phyloP scores from a whole-genome alignment of 2,888 invertebrate genomes.

The Lithophane socia region DNA sequence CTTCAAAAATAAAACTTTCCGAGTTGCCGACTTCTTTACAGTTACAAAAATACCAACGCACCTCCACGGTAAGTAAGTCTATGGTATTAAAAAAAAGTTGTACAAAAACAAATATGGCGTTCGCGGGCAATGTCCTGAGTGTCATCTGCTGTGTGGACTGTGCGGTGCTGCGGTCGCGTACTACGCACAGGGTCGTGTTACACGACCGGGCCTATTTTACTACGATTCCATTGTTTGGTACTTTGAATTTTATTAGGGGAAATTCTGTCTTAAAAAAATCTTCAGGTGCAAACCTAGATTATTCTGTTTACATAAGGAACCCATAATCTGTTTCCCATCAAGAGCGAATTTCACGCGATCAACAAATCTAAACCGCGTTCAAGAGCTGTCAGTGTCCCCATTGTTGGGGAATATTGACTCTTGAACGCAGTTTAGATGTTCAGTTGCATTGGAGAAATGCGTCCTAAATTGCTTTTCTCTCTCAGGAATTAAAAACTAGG shows the following conservation, averaged over 20 bases:
- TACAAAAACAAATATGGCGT: conserved; percentile 74
- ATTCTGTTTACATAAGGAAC: background rate
- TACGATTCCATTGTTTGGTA: conserved; percentile 74
- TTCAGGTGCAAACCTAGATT: background rate
- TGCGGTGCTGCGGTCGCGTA: conserved; percentile 81
- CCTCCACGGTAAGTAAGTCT: conserved; percentile 21
- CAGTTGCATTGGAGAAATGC: too few species aligned
- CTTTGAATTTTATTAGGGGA: conserved; percentile 56
- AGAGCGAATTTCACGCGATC: too few species aligned
- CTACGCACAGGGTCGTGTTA: conserved; percentile 76
- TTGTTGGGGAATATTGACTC: too few species aligned
- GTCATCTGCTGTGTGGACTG: conserved; percentile 82
- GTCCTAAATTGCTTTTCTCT: too few species aligned
- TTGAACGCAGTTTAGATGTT: too few species aligned
- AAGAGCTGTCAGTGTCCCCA: too few species aligned
- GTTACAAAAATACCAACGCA: conserved; percentile 36
- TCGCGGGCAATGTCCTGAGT: conserved; percentile 81
- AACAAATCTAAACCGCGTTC: too few species aligned
- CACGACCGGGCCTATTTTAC: conserved; percentile 73
- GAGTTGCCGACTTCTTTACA: conserved; percentile 3
- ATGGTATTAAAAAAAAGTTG: conserved; percentile 62
- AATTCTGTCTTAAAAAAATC: background rate
- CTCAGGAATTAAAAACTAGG: too few species aligned
- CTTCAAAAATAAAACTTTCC: conserved; percentile 3
- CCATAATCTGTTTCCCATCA: background rate